Evolutionary conservation across 2,797 vertebrate genomes (phyloP), one percentile per base, ranked within the genome.

Genomic region (Scleropages formosus): DNA sequence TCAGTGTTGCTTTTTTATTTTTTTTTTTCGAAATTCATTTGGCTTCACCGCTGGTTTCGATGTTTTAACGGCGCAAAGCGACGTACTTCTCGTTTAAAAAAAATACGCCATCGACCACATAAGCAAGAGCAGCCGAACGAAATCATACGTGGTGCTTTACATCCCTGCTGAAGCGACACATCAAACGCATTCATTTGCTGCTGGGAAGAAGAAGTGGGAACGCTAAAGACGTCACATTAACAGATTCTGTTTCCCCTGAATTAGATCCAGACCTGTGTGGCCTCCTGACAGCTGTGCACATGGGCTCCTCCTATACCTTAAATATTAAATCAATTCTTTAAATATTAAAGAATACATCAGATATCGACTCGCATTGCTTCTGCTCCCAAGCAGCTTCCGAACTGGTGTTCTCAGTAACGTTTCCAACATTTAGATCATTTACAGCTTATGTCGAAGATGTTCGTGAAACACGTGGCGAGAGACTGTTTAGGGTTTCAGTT

Each of bases 301-400:
- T n/a, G 58, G 11, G 67, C 46, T 70, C 44, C 58, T 76, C 66
- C 70, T 68, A n/a, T 46, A 60, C 20, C 62, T 20, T 70, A 68
- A 70, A 62, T 56, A 44, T 20, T 64, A 59, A 51, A 75, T 65
- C 27, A 12, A 22, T 64, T n/a, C n/a, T n/a, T n/a, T n/a, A n/a
- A n/a, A n/a, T n/a, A n/a, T n/a, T n/a, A n/a, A n/a, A n/a, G n/a
- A n/a, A n/a, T n/a, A n/a, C n/a, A n/a, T n/a, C n/a, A 59, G 68
- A 51, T 20, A 65, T 31, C 31, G 66, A 67, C 27, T 56, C 63
- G 44, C 13, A 11, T 47, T 51, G 56, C 18, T 51, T 31, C 4
- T 20, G 31, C 27, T 44, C 75, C 51, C 15, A 46, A 20, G n/a
- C 24, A 56, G 1, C 8, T 27, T 39, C 8, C 64, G n/a, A n/a